A percentile compares a stretch with the other conserved stretches of the same genome.
These are phyloP conservation scores for Drosophila affinis DNA, from an alignment of 2,888 invertebrate genomes.

Conservation along the genomic window DNA sequence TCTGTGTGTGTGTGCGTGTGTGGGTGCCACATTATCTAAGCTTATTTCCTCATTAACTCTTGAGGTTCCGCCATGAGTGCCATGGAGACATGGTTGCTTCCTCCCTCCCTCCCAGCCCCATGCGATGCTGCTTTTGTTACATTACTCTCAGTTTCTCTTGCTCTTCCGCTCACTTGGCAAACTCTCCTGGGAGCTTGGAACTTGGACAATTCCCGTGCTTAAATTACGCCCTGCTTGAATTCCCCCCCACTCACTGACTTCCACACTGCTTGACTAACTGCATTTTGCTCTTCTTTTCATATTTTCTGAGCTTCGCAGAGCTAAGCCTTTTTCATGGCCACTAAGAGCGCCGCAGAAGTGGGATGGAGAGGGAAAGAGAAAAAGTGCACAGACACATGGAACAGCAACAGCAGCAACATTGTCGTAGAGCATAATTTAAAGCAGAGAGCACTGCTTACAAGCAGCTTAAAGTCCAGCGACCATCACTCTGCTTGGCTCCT, in stretches of 20 bases:
- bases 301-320: conserved; percentile 20
- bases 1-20: not conserved
- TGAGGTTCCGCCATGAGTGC: conserved; percentile 17
- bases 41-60: conserved; percentile 76
- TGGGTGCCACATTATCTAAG: conserved; percentile 64
- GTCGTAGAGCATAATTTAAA: conserved; percentile 51
- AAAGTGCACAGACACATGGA: conserved; percentile 57
- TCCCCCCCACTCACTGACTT: not conserved
- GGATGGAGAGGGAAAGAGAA: conserved; percentile 7
- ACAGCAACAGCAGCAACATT: conserved; percentile 16
- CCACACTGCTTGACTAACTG: conserved; percentile 26
- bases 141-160: conserved; percentile 57
- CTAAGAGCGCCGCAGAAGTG: conserved; percentile 11
- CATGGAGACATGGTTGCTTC: not conserved
- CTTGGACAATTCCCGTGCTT: conserved; percentile 7
- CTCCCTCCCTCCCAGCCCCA: conserved; percentile 4
- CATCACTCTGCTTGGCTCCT: too few species aligned
- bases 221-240: not conserved
- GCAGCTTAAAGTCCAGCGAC: conserved; percentile 59
- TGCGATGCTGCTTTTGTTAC: conserved; percentile 56
- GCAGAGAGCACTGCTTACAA: conserved; percentile 65
- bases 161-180: conserved; percentile 31
- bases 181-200: conserved; percentile 1
- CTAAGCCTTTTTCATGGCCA: conserved; percentile 72
- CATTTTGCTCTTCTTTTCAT: conserved; percentile 2